Evolutionary conservation across 1,140 invertebrate genomes (phyloP).

Genomic region (Oryctes rhinoceros): DNA sequence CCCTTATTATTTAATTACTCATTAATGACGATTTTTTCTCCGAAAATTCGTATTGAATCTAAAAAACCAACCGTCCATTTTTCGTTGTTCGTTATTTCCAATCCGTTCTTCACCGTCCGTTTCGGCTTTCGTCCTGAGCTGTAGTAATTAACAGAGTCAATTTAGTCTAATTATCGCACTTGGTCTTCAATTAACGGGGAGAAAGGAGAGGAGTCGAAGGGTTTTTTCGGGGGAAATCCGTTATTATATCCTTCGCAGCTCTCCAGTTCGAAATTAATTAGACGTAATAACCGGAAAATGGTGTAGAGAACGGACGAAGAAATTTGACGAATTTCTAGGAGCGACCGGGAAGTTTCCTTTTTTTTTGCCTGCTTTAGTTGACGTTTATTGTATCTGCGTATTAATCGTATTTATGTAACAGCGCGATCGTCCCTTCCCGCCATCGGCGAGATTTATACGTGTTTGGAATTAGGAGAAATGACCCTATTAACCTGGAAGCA

Average conservation of each 20-base stretch:
- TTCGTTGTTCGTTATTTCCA: not conserved
- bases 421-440: not conserved
- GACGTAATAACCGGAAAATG: not conserved
- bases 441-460: not conserved
- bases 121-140: not conserved
- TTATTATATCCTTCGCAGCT: not conserved
- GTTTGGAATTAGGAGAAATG: constrained; percentile 14
- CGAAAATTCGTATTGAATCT: not conserved
- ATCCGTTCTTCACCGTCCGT: not conserved
- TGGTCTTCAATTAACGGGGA: not conserved
- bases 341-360: not conserved
- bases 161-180: constrained; percentile 33
- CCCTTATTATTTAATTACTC: not conserved
- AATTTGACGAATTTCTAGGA: not conserved
- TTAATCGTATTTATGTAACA: not conserved
- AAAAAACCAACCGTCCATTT: not conserved
- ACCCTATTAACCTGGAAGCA: constrained; percentile 9
- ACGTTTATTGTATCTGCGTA: not conserved
- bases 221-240: not conserved
- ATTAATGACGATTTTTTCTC: not conserved
- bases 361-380: not conserved
- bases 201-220: not conserved
- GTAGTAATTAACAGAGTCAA: constrained; percentile 9
- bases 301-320: not conserved
- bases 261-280: constrained; percentile 9